Conservation (phyloP, 2,797 vertebrate species). For the Cirrhinus molitorella region DNA sequence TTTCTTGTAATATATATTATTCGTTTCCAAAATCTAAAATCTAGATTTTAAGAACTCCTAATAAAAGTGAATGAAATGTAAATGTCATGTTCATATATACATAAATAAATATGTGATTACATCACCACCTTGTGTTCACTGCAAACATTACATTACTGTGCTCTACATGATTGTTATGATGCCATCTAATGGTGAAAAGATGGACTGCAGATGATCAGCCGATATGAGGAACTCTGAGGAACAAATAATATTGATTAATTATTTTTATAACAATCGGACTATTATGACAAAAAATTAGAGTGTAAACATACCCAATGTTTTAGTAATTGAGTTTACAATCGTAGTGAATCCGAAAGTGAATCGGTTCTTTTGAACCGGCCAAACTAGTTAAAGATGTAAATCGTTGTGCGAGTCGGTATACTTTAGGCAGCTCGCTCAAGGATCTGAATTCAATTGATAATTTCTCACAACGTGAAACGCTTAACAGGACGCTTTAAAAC, state of each 20-base stretch:
- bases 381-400: not conserved
- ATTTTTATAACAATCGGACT: not conserved
- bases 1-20: constrained; percentile 15
- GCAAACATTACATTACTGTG: not conserved
- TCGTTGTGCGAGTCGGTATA: not conserved
- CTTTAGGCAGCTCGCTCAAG: not conserved
- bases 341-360: not conserved
- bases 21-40: not conserved
- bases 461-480: not conserved
- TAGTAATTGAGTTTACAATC: not conserved
- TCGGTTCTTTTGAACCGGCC: not conserved
- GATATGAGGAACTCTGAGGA: not conserved
- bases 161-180: not conserved
- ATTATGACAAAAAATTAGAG: not conserved
- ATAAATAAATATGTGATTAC: constrained; percentile 31
- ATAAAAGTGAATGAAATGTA: constrained; percentile 5
- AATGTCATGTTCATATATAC: not conserved
- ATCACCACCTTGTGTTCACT: constrained; percentile 33
- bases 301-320: not conserved
- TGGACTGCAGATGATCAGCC: not conserved
- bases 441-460: not conserved
- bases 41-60: not conserved
- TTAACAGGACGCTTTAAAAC: not conserved
- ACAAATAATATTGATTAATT: not conserved
- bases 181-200: constrained; percentile 14